phyloP scores from a whole-genome alignment of 2,113 vertebrate genomes.

The Phyllostomus hastatus region DNA sequence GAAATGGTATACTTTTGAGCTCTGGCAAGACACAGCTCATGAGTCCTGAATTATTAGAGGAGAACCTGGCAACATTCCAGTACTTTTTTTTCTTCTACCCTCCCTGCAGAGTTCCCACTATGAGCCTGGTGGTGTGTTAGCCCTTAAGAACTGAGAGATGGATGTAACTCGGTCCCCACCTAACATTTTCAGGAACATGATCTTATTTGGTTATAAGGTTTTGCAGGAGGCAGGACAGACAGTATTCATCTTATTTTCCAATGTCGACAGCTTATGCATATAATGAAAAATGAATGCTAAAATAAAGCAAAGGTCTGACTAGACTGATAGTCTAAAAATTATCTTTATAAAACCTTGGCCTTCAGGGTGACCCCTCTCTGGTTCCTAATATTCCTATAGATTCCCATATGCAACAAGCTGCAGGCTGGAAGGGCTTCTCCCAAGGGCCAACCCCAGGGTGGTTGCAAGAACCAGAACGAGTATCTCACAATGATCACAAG shows the following conservation, averaged over 20 bases:
- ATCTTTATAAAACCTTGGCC: background rate
- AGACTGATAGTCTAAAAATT: background rate
- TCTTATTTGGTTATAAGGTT: background rate
- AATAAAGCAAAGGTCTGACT: background rate
- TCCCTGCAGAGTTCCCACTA: background rate
- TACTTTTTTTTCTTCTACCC: background rate
- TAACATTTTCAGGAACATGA: background rate
- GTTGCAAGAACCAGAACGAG: background rate
- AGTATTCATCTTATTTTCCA: background rate
- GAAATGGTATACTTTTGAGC: background rate
- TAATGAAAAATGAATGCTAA: background rate
- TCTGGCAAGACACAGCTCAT: background rate
- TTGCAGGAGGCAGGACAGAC: background rate
- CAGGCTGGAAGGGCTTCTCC: background rate
- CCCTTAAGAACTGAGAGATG: background rate
- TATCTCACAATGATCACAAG: background rate
- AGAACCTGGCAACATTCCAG: background rate
- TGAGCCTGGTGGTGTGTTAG: background rate
- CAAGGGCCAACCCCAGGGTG: background rate
- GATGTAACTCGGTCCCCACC: background rate
- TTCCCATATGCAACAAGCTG: background rate
- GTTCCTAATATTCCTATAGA: background rate
- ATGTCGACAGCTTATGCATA: background rate
- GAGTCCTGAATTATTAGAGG: background rate
- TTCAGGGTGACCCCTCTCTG: background rate